Evolutionary conservation across 1,140 invertebrate genomes (phyloP).

Genomic region (Ceratosolen fusciceps): DNA sequence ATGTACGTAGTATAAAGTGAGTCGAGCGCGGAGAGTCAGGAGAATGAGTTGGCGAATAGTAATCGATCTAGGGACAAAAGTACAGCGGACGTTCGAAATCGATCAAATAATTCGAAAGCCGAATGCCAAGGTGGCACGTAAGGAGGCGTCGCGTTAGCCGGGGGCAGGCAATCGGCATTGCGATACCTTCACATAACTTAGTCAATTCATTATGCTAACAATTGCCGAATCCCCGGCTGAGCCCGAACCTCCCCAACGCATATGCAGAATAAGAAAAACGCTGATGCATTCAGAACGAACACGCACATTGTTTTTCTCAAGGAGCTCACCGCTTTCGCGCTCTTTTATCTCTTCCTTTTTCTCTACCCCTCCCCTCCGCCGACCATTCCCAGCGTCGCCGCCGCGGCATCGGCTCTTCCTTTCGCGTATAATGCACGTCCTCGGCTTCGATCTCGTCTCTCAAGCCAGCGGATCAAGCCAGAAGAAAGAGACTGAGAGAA

Average conservation of each 20-base stretch:
- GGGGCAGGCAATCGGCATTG: background rate
- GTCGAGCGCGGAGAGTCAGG: too few relatives aligned
- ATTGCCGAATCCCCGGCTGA: background rate
- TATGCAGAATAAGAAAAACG: slow-evolving; percentile 14
- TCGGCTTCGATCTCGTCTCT: slow-evolving; percentile 47
- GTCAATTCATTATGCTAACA: slow-evolving; percentile 33
- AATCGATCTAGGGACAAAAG: too few relatives aligned
- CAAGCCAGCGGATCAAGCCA: slow-evolving; percentile 35
- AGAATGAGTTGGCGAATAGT: too few relatives aligned
- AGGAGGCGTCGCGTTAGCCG: background rate
- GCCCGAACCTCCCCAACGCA: background rate
- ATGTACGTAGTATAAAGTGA: too few relatives aligned
- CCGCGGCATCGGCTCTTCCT: slow-evolving; percentile 22
- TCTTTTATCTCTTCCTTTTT: background rate
- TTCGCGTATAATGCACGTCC: slow-evolving; percentile 39
- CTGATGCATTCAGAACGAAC: slow-evolving; percentile 13
- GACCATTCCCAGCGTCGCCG: background rate
- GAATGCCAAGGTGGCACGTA: background rate
- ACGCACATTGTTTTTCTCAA: slow-evolving; percentile 29
- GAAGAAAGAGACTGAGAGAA: slow-evolving; percentile 1
- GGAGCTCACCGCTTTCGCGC: background rate
- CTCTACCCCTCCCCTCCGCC: background rate
- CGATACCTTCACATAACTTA: background rate
- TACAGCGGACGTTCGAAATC: background rate
- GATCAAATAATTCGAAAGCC: slow-evolving; percentile 6